Percentiles rank a stretch among this genome's conserved stretches.
Conservation (phyloP, 2,888 invertebrate species). For the Eustalomyia histrio region DNA sequence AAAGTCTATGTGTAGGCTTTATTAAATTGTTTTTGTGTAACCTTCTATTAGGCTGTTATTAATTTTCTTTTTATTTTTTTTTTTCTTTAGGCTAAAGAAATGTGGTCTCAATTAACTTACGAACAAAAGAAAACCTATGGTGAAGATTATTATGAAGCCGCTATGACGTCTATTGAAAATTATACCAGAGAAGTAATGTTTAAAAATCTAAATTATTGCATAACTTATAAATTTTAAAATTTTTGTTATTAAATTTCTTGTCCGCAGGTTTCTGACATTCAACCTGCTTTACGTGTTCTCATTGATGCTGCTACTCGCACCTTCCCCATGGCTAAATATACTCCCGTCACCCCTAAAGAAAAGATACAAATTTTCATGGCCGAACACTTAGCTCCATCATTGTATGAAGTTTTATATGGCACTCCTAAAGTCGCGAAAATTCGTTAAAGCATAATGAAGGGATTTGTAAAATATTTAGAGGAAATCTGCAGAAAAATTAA, state of each 20-base stretch:
- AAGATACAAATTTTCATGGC: slow-evolving; percentile 89
- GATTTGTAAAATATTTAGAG: background rate
- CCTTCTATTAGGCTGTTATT: background rate
- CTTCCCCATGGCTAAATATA: slow-evolving; percentile 91
- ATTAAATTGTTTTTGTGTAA: background rate
- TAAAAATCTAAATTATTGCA: no score
- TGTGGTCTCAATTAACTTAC: slow-evolving; percentile 89
- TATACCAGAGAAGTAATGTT: slow-evolving; percentile 85
- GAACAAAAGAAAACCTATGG: slow-evolving; percentile 90
- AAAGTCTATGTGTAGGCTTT: no score
- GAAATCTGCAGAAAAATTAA: background rate
- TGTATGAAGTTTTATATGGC: slow-evolving; percentile 88
- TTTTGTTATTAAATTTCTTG: background rate
- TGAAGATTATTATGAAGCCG: slow-evolving; percentile 90
- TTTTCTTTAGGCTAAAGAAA: slow-evolving; percentile 84
- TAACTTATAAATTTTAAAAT: background rate
- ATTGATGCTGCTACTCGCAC: slow-evolving; percentile 89
- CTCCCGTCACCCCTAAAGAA: slow-evolving; percentile 88
- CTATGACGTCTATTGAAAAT: slow-evolving; percentile 88
- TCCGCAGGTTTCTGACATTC: slow-evolving; percentile 86
- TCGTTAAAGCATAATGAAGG: background rate
- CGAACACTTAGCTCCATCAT: slow-evolving; percentile 88
- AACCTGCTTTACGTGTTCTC: slow-evolving; percentile 87
- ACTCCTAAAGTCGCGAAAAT: slow-evolving; percentile 62
- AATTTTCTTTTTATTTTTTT: background rate